Base-by-base conservation (phyloP, 2,113 vertebrate genomes). In the Nematolebias whitei region DNA sequence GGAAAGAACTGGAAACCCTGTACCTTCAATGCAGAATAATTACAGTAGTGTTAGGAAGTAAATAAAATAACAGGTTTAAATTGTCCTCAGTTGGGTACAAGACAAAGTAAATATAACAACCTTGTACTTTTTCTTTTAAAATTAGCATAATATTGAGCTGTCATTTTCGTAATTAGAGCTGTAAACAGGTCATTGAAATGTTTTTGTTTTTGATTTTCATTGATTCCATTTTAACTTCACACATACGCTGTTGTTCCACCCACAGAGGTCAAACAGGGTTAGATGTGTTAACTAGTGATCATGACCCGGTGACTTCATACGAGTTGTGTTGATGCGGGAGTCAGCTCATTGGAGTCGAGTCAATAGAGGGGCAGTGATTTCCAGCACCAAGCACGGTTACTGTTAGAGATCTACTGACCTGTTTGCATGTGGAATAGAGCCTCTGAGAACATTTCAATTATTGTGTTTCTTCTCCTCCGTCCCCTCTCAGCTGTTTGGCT, bases 371-470 rank as follows among this genome's bases (percentile, higher is more conserved):
- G 26, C 48, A 65, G 54, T 60, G 76, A 68, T 68, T 76, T 67
- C 56, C 59, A 69, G 63, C 68, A 63, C 41, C 54, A 8, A 53
- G 40, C 23, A 18, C 10, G 24, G 56, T 49, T 68, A 66, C 47
- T 32, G 32, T 59, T 57, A 53, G 40, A 73, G 77, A 85, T 78
- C 81, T 78, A 78, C 78, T 41, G 65, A 63, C 56, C 62, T 78
- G 82, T 82, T 83, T 75, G 79, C 74, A 76, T 74, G 82, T 63
- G 62, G 43, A 59, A 71, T 41, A 49, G 35, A 69, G 59, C 53
- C 73, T 73, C 59, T 68, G 68, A 78, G 70, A 81, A 82, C 41
- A 40, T 76, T 84, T 87, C 70, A 76, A 80, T 85, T 70, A 71
- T 68, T 32, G 63, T 56, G 40, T 57, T 67, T 70, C 74, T 70